phyloP scores from a whole-genome alignment of 30 jellyfish, hydroid and myxozoan genomes.

The Clytia hemisphaerica region DNA sequence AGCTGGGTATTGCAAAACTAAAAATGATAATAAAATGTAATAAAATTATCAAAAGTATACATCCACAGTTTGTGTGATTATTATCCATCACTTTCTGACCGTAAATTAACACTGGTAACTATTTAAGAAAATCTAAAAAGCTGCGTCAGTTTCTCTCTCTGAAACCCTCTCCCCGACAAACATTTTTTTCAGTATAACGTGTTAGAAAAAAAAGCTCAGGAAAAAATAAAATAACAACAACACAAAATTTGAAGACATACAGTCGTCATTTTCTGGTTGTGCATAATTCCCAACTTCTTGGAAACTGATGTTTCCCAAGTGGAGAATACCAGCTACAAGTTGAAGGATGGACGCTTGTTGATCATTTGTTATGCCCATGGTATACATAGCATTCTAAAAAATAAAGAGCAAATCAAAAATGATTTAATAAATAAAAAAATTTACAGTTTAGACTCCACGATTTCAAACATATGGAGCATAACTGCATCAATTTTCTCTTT shows the following conservation, averaged over 20 bases:
- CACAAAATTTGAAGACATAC: no score
- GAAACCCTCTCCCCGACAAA: no score
- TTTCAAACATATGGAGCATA: neutral
- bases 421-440: neutral
- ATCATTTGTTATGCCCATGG: slow-evolving; percentile 74
- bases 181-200: neutral
- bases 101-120: no score
- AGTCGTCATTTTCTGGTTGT: slow-evolving; percentile 89
- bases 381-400: slow-evolving; percentile 91
- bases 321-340: slow-evolving; percentile 93
- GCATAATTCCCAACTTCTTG: slow-evolving; percentile 95
- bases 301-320: slow-evolving; percentile 80
- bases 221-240: no score
- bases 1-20: slow-evolving; percentile 92
- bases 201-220: neutral
- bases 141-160: no score
- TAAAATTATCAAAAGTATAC: no score
- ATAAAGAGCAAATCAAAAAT: neutral
- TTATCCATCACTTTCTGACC: no score
- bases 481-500: neutral
- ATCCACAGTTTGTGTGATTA: no score
- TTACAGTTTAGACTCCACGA: neutral
- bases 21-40: neutral
- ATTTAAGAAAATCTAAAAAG: no score
- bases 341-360: slow-evolving; percentile 72